Evolutionary conservation across 2,113 vertebrate species (phyloP).

Genomic region (Verasper variegatus): DNA sequence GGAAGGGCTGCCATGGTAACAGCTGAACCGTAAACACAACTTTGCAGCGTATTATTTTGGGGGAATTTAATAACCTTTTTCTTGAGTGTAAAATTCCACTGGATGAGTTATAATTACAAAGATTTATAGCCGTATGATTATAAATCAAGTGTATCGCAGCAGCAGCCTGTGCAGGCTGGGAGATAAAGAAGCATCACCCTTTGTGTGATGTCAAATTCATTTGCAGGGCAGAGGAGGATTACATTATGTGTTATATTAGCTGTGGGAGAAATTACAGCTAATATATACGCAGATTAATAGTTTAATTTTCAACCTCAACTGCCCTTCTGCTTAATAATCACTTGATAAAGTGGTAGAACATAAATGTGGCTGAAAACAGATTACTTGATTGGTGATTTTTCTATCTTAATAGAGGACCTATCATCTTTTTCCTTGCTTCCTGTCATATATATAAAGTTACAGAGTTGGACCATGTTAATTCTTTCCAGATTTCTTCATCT

Average conservation of each 20-base stretch:
- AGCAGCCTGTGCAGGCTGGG: neutral
- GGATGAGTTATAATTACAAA: neutral
- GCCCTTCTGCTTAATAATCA: neutral
- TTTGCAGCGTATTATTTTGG: neutral
- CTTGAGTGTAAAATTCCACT: slow-evolving; percentile 25
- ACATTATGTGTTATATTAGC: neutral
- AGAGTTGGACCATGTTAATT: too few relatives aligned
- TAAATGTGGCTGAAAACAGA: neutral
- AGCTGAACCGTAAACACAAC: neutral
- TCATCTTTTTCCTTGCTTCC: too few relatives aligned
- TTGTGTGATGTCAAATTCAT: slow-evolving; percentile 5
- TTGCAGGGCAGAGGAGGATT: slow-evolving; percentile 30
- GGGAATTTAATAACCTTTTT: slow-evolving; percentile 10
- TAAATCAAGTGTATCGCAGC: slow-evolving; percentile 18
- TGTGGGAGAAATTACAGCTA: neutral
- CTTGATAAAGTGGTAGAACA: neutral
- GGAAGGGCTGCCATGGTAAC: slow-evolving; percentile 1
- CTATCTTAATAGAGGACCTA: too few relatives aligned
- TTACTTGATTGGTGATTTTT: too few relatives aligned
- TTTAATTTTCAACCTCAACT: slow-evolving; percentile 15
- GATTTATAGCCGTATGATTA: slow-evolving; percentile 14
- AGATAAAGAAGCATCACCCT: slow-evolving; percentile 13
- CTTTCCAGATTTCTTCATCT: too few relatives aligned
- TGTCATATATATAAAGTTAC: too few relatives aligned
- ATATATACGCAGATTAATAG: slow-evolving; percentile 20